Percentiles rank a stretch among this genome's conserved stretches.
phyloP scores from a whole-genome alignment of 2,113 vertebrate genomes.

The Willisornis vidua region DNA sequence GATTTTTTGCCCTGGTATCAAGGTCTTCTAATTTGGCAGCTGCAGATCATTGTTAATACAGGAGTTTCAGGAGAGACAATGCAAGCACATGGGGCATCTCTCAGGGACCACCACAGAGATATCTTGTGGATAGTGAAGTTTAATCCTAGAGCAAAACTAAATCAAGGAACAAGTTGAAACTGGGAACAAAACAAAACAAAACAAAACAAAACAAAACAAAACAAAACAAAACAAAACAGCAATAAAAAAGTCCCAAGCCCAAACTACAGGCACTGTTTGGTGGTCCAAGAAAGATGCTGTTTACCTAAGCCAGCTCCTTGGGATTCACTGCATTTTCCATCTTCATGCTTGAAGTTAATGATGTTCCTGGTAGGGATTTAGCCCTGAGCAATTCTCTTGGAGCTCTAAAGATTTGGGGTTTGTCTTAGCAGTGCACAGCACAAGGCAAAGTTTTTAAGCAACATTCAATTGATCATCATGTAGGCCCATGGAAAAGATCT shows the following conservation, averaged over 20 bases:
- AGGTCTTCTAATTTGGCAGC: not conserved
- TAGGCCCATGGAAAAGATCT: not conserved
- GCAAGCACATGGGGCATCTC: not conserved
- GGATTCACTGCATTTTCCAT: not conserved
- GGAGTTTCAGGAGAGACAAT: not conserved
- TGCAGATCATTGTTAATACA: not conserved
- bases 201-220: not conserved
- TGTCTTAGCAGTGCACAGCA: not conserved
- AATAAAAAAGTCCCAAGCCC: not conserved
- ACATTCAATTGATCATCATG: not conserved
- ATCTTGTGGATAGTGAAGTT: fast-evolving
- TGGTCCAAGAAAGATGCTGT: not conserved
- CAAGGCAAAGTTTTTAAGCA: not conserved
- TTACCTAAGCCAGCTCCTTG: not conserved
- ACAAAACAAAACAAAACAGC: not conserved
- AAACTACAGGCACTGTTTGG: not conserved
- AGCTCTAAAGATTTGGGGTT: not conserved
- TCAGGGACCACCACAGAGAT: no score
- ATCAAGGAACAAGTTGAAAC: not conserved
- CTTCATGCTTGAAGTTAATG: not conserved
- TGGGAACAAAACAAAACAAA: not conserved
- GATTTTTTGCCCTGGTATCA: not conserved
- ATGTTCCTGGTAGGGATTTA: not conserved
- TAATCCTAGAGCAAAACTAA: not conserved
- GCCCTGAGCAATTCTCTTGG: not conserved